These are phyloP conservation scores for Beris chalybata DNA, from an alignment of 2,888 invertebrate genomes.

Conservation along the genomic window DNA sequence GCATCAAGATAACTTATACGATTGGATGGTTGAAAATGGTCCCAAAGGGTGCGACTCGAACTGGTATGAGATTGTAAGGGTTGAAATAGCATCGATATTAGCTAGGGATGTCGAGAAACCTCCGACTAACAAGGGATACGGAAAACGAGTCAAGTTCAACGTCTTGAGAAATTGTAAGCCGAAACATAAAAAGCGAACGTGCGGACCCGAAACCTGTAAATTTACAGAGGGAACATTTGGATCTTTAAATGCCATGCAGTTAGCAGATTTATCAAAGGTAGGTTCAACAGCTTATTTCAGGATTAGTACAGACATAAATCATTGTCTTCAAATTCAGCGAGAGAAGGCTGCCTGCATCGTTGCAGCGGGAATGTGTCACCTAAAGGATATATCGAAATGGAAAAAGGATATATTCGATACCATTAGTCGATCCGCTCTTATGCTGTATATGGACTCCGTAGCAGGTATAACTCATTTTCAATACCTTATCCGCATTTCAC, in stretches of 20 bases:
- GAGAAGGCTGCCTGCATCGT: slow-evolving; percentile 40
- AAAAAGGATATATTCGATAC: slow-evolving; percentile 37
- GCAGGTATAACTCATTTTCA: slow-evolving; percentile 35
- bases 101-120: not conserved
- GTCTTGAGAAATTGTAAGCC: too few relatives aligned
- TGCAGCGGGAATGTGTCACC: slow-evolving; percentile 36
- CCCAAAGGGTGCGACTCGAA: not conserved
- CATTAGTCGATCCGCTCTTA: slow-evolving; percentile 32
- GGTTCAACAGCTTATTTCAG: not conserved
- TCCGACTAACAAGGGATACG: too few relatives aligned
- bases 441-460: slow-evolving; percentile 38
- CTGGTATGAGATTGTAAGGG: slow-evolving; percentile 22
- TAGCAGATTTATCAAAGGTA: too few relatives aligned
- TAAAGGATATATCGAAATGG: slow-evolving; percentile 37
- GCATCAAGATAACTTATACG: slow-evolving; percentile 1
- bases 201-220: not conserved
- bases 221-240: not conserved
- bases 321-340: slow-evolving; percentile 32
- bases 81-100: slow-evolving; percentile 10
- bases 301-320: not conserved
- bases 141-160: not conserved
- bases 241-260: too few relatives aligned
- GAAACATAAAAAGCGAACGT: not conserved
- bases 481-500: slow-evolving; percentile 1
- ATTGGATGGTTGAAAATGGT: slow-evolving; percentile 10